These are phyloP conservation scores for Leucophenga montana DNA, from an alignment of 2,888 invertebrate species.

Conservation along the genomic window DNA sequence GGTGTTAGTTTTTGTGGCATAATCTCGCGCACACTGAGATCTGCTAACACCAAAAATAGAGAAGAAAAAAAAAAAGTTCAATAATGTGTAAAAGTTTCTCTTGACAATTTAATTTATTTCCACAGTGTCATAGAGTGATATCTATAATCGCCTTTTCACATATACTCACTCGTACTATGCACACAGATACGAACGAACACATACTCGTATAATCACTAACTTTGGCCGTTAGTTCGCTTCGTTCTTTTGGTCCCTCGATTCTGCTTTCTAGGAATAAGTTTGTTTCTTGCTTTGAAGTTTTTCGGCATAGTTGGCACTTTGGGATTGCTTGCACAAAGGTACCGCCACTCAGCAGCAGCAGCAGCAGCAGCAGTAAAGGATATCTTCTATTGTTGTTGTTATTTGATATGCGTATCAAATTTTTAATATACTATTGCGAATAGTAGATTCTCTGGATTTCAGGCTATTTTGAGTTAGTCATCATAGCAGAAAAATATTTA, in stretches of 20 bases:
- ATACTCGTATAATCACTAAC: not conserved
- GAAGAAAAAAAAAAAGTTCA: slow-evolving; percentile 4
- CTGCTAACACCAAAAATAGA: not conserved
- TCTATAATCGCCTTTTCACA: slow-evolving; percentile 4
- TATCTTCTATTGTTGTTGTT: not conserved
- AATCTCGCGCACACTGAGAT: not conserved
- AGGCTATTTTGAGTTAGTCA: no score
- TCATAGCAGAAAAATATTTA: no score
- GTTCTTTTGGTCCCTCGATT: not conserved
- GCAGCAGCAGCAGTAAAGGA: slow-evolving; percentile 3
- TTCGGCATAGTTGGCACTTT: slow-evolving; percentile 1
- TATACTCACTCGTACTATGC: not conserved
- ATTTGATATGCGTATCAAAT: slow-evolving; percentile 23
- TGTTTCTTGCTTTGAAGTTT: slow-evolving; percentile 7
- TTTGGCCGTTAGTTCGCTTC: slow-evolving; percentile 22
- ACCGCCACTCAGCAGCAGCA: not conserved
- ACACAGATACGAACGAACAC: not conserved
- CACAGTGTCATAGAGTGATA: not conserved
- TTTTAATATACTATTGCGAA: slow-evolving; percentile 12
- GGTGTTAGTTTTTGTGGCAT: slow-evolving; percentile 22
- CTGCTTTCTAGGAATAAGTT: slow-evolving; percentile 10
- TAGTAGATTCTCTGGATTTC: not conserved
- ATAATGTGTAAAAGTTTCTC: slow-evolving; percentile 24
- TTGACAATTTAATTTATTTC: slow-evolving; percentile 26
- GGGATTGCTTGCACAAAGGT: slow-evolving; percentile 14